A percentile compares a stretch with the other conserved stretches of the same genome.
These are phyloP conservation scores for Seira ritae DNA, from an alignment of 2,888 invertebrate genomes.

Conservation along the genomic window DNA sequence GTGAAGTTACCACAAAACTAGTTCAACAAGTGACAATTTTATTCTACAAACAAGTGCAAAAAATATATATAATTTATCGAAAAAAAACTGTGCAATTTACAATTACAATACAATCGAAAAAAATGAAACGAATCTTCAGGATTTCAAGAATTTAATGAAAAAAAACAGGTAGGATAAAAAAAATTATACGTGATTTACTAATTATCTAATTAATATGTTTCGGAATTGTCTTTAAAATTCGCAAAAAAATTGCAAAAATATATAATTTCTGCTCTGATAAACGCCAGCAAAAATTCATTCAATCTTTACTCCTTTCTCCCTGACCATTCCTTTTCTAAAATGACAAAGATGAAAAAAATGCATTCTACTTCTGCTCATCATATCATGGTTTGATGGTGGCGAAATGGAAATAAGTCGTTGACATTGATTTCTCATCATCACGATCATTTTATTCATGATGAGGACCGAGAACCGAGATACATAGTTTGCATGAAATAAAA, in stretches of 20 bases:
- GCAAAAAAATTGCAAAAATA: too few relatives aligned
- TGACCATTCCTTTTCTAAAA: neutral
- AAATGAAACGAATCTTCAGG: neutral
- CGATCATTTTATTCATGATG: conserved; percentile 33
- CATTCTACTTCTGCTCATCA: neutral
- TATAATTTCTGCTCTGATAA: conserved; percentile 9
- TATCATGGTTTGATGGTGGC: conserved; percentile 46
- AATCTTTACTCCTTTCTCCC: too few relatives aligned
- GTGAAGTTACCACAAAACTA: too few relatives aligned
- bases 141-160: neutral
- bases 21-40: neutral
- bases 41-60: too few relatives aligned
- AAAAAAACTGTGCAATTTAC: neutral
- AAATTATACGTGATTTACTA: too few relatives aligned
- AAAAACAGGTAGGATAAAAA: conserved; percentile 1
- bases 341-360: too few relatives aligned
- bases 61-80: neutral
- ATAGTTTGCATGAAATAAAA: too few relatives aligned
- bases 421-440: conserved; percentile 60
- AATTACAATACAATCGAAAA: neutral
- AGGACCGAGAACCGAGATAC: too few relatives aligned
- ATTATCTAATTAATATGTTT: too few relatives aligned
- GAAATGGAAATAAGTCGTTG: conserved; percentile 64
- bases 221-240: too few relatives aligned
- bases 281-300: too few relatives aligned